Base-by-base conservation (phyloP, 2,888 invertebrate species). In the Philopedon plagiatum region DNA sequence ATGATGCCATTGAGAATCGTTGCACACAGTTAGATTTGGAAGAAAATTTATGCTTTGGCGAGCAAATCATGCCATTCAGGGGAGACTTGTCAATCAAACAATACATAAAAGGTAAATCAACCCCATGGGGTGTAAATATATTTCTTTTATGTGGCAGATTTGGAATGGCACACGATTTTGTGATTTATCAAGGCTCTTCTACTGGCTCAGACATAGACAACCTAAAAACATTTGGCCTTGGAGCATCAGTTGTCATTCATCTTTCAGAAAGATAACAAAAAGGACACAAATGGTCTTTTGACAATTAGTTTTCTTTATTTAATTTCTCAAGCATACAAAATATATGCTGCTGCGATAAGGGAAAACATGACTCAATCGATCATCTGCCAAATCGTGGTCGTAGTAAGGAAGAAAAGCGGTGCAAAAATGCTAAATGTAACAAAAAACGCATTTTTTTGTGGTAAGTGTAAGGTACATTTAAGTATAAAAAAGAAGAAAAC, bases 141-240 rank as follows among this genome's bases (percentile, higher is more conserved):
- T 78, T 70, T 62, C 66, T 78, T 21, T 23, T 82, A n/a, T 78
- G 77, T 72, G 81, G 78, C 26, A 73, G 75, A 77, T 77, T 73
- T 72, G 51, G 51, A 51, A 63, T 51, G 8, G 32, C 63, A 37
- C 37, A 63, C 34, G 62, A 62, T 46, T 62, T 62, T 34, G 1
- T 62, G 2, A 65, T 23, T 15, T 37, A 41, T n/a, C n/a, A 54
- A 65, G 34, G 65, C 19, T 15, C 65, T 56, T 29, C 29, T 13
- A 56, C 56, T 56, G 13, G 56, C 26, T 32, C 29, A 32, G 23
- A 49, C 9, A 2, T 18, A 56, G 32, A 13, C 8, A 29, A 7
- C 3, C 56, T 56, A 3, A 56, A 34, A 56, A 56, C 29, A 56
- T 13, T 56, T 56, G 56, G 56, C 1, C 56, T 54, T 21, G 54